Percentiles rank a stretch among this genome's conserved stretches.
These are phyloP conservation scores for Apodemus agrarius DNA, from an alignment of 2,797 vertebrate genomes.

Conservation along the genomic window DNA sequence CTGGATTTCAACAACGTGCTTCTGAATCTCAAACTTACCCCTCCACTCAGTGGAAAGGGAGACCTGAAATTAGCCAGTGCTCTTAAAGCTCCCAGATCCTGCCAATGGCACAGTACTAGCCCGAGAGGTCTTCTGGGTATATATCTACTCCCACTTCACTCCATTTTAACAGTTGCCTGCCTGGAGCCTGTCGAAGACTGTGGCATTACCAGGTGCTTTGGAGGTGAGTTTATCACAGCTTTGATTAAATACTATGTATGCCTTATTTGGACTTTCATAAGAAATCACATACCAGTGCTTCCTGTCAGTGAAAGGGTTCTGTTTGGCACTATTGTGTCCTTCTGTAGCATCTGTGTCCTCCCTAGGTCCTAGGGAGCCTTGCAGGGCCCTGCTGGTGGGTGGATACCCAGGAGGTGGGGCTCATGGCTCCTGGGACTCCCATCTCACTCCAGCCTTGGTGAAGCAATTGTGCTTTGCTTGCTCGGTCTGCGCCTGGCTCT, in stretches of 20 bases:
- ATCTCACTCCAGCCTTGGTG: not conserved
- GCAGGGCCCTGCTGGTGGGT: not conserved
- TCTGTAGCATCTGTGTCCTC: not conserved
- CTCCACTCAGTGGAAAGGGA: not conserved
- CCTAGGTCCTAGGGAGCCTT: not conserved
- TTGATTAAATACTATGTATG: not conserved
- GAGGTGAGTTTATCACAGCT: not conserved
- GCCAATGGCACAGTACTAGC: not conserved
- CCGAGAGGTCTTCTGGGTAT: not conserved
- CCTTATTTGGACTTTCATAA: not conserved
- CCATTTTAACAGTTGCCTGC: not conserved
- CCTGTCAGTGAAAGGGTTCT: not conserved
- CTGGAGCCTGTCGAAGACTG: not conserved
- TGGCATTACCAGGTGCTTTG: not conserved
- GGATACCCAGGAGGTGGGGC: conserved; percentile 61
- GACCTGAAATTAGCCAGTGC: not conserved
- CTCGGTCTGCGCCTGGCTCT: not conserved
- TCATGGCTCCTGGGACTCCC: not conserved
- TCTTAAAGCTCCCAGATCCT: not conserved
- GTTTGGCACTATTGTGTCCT: not conserved
- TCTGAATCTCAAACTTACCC: not conserved
- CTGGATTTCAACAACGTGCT: not conserved
- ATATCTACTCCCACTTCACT: not conserved
- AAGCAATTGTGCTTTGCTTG: not conserved
- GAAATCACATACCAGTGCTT: not conserved